These are phyloP conservation scores for Brachionichthys hirsutus DNA, from an alignment of 2,113 vertebrate genomes.

Conservation along the genomic window DNA sequence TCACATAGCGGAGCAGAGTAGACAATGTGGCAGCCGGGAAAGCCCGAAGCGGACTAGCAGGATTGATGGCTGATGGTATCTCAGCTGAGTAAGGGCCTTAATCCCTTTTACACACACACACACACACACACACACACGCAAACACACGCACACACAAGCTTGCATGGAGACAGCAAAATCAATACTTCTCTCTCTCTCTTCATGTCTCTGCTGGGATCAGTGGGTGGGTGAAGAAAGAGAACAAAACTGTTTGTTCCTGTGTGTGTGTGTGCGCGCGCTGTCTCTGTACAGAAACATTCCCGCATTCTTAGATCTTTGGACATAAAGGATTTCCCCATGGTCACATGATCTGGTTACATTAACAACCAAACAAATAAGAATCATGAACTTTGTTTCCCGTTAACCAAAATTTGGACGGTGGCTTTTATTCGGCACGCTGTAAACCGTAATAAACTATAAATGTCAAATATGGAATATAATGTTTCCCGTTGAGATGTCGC, in stretches of 20 bases:
- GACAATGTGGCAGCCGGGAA: slow-evolving; percentile 99
- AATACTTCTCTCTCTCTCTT: slow-evolving; percentile 72
- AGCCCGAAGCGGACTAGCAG: slow-evolving; percentile 83
- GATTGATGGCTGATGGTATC: slow-evolving; percentile 98
- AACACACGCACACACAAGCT: slow-evolving; percentile 34
- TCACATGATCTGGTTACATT: background rate
- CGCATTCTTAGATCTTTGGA: slow-evolving; percentile 18
- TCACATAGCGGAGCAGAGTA: slow-evolving; percentile 99
- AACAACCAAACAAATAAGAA: background rate
- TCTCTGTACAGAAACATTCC: slow-evolving; percentile 1
- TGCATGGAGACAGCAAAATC: slow-evolving; percentile 76
- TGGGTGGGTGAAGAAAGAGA: slow-evolving; percentile 59
- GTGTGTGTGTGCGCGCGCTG: slow-evolving; percentile 16
- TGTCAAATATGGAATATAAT: no score
- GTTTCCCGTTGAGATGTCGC: no score
- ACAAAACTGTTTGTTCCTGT: slow-evolving; percentile 31
- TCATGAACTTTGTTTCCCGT: no score
- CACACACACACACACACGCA: slow-evolving; percentile 19
- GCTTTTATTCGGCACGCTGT: background rate
- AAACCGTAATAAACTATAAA: no score
- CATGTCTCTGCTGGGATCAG: slow-evolving; percentile 54
- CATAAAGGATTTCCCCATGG: slow-evolving; percentile 1
- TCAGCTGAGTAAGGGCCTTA: slow-evolving; percentile 90
- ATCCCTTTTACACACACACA: slow-evolving; percentile 84
- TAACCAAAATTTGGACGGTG: no score